phyloP scores from a whole-genome alignment of 2,888 invertebrate species.

The Laothoe populi region DNA sequence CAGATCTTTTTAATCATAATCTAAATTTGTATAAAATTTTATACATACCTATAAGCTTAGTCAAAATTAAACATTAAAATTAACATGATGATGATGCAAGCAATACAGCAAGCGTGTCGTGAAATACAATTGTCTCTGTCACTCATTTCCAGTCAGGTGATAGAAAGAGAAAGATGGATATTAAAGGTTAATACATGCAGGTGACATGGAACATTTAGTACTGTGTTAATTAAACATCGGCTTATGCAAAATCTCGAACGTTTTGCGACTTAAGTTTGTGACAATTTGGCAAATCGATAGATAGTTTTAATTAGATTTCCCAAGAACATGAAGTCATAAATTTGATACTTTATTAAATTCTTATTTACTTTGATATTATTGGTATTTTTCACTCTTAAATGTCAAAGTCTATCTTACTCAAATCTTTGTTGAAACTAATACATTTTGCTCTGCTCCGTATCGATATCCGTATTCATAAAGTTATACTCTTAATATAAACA shows the following conservation, averaged over 20 bases:
- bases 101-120: not conserved
- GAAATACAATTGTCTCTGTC: constrained; percentile 13
- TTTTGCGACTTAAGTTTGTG: not conserved
- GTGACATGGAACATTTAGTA: not conserved
- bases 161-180: not conserved
- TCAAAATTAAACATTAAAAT: constrained; percentile 8
- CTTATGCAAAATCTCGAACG: not conserved
- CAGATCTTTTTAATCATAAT: not conserved
- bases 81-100: constrained; percentile 1
- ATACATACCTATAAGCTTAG: not conserved
- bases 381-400: too few species aligned
- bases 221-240: not conserved
- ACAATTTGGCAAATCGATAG: not conserved
- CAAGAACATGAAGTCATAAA: not conserved
- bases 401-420: too few species aligned
- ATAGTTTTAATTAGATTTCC: too few species aligned
- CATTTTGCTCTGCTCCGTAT: too few species aligned
- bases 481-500: too few species aligned
- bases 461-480: too few species aligned
- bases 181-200: constrained; percentile 4
- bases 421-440: too few species aligned
- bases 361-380: too few species aligned
- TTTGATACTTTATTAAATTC: not conserved
- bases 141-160: not conserved
- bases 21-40: not conserved